Base-by-base conservation (phyloP, 2,888 invertebrate genomes). In the Galeruca laticollis region DNA sequence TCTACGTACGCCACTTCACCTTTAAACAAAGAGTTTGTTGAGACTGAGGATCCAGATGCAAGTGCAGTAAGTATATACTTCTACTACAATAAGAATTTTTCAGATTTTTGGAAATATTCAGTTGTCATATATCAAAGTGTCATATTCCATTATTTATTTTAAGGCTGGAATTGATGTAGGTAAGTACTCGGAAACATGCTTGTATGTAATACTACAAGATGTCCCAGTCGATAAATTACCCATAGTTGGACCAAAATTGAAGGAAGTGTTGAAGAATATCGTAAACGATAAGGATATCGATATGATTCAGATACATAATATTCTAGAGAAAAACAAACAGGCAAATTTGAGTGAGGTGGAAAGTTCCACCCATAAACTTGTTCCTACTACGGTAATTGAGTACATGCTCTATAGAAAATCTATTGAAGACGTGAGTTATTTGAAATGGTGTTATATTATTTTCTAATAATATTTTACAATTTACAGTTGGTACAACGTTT, bases 1-100 rank as follows among this genome's bases (percentile, higher is more conserved):
- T 93, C 94, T 11, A 94, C 95, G 78, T 94, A 94, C 13, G 91
- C 96, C 9, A 92, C 94, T 15, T 93, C 95, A 72, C 96, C 96
- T 10, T 86, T 97, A 63, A 94, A 95, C 81, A 89, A 91, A 78
- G 90, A 91, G 80, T 93, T 96, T 84, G 93, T 96, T 1, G 95
- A 96, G 86, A 88, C 90, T 61, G 90, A 92, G 57, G 93, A 95
- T 81, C 94, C 95, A 0, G 89, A 89, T 76, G 95, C 95, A 20
- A 94, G 94, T 80, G 90, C 90, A 81, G 94, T 94, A 20, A 47
- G 15, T 47, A 47, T 47, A 26, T 26, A 6, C 6, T 26, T 26
- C 26, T 26, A 6, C 26, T 26, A 26, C 26, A n/a, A n/a, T n/a
- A n/a, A n/a, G n/a, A n/a, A n/a, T n/a, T n/a, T n/a, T n/a, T n/a